phyloP scores from a whole-genome alignment of 2,797 vertebrate species.

The Coendou prehensilis region DNA sequence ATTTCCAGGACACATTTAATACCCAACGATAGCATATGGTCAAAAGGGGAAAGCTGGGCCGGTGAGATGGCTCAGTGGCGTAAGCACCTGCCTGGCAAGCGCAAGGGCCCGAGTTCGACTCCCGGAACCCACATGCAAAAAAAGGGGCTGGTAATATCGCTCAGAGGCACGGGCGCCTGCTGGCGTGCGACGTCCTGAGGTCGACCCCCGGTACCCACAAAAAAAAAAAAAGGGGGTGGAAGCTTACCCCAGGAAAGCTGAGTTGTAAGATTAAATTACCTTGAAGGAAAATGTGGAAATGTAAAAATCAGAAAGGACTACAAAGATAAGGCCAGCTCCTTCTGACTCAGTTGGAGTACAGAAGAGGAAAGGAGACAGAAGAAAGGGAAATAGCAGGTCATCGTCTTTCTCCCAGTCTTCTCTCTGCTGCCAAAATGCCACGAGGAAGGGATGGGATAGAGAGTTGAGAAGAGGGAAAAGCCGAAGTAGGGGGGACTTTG shows the following conservation, averaged over 20 bases:
- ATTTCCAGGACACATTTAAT: not conserved
- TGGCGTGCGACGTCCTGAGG: too few relatives aligned
- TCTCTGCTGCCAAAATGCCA: too few relatives aligned
- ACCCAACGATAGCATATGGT: too few relatives aligned
- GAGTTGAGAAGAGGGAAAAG: not conserved
- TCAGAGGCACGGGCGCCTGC: too few relatives aligned
- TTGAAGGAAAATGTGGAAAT: not conserved
- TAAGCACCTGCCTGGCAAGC: too few relatives aligned
- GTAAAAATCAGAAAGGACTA: not conserved
- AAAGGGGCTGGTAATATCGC: too few relatives aligned
- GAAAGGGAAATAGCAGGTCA: not conserved
- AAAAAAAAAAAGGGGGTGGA: not conserved
- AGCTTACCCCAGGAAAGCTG: not conserved
- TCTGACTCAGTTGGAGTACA: not conserved
- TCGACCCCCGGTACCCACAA: too few relatives aligned
- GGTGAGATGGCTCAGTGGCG: too few relatives aligned
- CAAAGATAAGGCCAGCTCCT: not conserved
- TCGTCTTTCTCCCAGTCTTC: not conserved
- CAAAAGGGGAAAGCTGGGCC: not conserved
- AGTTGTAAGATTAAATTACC: not conserved
- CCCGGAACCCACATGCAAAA: too few relatives aligned
- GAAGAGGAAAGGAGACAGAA: not conserved
- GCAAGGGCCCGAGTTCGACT: too few relatives aligned
- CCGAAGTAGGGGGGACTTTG: not conserved
- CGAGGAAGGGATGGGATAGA: not conserved